These are phyloP conservation scores for Neomorphus geoffroyi DNA, from an alignment of 2,797 vertebrate species.

Conservation along the genomic window DNA sequence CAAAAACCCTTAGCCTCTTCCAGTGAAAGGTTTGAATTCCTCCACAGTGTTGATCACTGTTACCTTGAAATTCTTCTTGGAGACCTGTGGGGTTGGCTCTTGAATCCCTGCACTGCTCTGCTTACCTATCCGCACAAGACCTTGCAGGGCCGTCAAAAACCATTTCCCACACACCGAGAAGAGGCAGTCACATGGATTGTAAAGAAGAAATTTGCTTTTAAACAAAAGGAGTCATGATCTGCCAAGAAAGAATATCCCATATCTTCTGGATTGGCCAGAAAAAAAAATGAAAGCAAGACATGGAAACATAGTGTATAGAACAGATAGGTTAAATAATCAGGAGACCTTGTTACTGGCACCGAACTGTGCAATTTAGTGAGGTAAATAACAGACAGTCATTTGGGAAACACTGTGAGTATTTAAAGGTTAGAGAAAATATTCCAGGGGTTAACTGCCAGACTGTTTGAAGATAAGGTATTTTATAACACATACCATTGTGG, in stretches of 20 bases:
- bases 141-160: not conserved
- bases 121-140: not conserved
- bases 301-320: not conserved
- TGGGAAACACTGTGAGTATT: not conserved
- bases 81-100: not conserved
- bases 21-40: not conserved
- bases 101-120: not conserved
- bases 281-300: not conserved
- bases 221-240: not conserved
- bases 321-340: not conserved
- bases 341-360: not conserved
- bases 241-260: not conserved
- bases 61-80: not conserved
- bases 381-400: not conserved
- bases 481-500: not conserved
- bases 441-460: not conserved
- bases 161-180: not conserved
- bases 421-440: conserved; percentile 13
- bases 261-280: not conserved
- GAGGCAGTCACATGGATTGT: not conserved
- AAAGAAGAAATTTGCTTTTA: not conserved
- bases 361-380: not conserved
- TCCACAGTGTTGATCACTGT: not conserved
- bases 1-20: not conserved
- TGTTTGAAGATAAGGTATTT: conserved; percentile 5